A percentile compares a stretch with the other conserved stretches of the same genome.
Evolutionary conservation across 2,797 vertebrate genomes (phyloP).

Genomic region (Lepus oiostolus): DNA sequence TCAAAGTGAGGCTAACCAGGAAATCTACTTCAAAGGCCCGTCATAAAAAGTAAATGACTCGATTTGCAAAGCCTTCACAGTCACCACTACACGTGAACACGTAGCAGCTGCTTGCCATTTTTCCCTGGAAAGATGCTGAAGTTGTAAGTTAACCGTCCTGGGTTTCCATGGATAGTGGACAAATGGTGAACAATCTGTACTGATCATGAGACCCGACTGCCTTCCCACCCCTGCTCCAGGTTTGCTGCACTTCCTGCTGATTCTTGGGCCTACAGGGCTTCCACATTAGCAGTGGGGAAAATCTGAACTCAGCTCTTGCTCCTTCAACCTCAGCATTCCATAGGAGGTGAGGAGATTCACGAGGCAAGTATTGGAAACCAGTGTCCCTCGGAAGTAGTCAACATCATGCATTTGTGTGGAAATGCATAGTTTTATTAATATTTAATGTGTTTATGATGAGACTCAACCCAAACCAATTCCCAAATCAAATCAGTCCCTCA

Average conservation of each 20-base stretch:
- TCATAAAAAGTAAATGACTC: background rate
- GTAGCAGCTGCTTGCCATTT: background rate
- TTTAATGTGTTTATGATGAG: slow-evolving; percentile 70
- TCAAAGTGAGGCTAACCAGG: background rate
- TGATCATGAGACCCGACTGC: background rate
- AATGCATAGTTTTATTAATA: slow-evolving; percentile 80
- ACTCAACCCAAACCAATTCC: slow-evolving; percentile 80
- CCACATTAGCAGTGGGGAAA: rapidly evolving
- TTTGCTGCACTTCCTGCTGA: too few relatives aligned
- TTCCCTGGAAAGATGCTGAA: background rate
- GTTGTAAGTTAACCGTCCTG: too few relatives aligned
- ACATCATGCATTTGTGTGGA: slow-evolving; percentile 53
- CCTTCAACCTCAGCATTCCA: background rate
- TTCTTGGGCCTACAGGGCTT: background rate
- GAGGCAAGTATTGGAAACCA: background rate
- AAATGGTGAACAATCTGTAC: background rate
- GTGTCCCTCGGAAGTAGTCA: slow-evolving; percentile 44
- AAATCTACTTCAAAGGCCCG: rapidly evolving
- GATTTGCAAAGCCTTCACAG: background rate
- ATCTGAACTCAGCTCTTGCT: background rate
- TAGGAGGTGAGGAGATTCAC: background rate
- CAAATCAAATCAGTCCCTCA: slow-evolving; percentile 81
- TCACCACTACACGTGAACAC: background rate
- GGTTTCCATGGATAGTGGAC: background rate
- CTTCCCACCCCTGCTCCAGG: rapidly evolving